Evolutionary conservation across 2,797 vertebrate species (phyloP), one percentile per base, ranked within the genome.

Genomic region (Thamnophis elegans): DNA sequence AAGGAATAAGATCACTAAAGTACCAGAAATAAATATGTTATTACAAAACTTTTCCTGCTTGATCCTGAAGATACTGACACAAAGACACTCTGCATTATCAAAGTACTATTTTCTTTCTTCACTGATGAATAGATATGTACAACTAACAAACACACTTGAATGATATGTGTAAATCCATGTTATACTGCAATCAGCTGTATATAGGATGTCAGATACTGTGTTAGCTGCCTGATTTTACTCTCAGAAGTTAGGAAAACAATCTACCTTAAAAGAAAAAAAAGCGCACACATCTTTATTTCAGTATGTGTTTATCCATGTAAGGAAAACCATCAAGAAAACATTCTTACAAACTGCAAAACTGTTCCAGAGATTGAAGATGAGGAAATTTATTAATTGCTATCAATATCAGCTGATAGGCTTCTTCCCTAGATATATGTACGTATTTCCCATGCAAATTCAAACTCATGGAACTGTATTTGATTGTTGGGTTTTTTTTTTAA

Each of bases 291-390:
- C 11, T 58, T 25, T 89, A 82, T 82, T 82, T 82, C 42, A 82
- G 78, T 82, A 26, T 58, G 32, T 68, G 25, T 91, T 93, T 93
- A 60, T 88, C 28, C 47, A 62, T 88, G 13, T 26, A 93, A 88
- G 56, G 85, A 62, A 54, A 87, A 87, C 42, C 8, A 47, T 32
- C 22, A 36, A 54, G n/a, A 68, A 82, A 85, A 87, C 36, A 20
- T 36, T 88, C 87, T 51, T 90, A 53, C 68, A 88, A 93, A 85
- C 51, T 82, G 85, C 32, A 88, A 62, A 85, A 91, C 16, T 6
- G n/a, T 42, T 85, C 28, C 56, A 85, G 56, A 89, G 58, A 89
- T 89, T 55, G 51, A 65, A 90, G 9, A 18, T 47, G 51, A 62
- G 16, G 86, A 18, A 85, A 86, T 86, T 56, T 65, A 47, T 92